Percentiles rank a stretch among this genome's conserved stretches.
These are phyloP conservation scores for Haemorhous mexicanus DNA, from an alignment of 2,113 vertebrate species.

Conservation along the genomic window DNA sequence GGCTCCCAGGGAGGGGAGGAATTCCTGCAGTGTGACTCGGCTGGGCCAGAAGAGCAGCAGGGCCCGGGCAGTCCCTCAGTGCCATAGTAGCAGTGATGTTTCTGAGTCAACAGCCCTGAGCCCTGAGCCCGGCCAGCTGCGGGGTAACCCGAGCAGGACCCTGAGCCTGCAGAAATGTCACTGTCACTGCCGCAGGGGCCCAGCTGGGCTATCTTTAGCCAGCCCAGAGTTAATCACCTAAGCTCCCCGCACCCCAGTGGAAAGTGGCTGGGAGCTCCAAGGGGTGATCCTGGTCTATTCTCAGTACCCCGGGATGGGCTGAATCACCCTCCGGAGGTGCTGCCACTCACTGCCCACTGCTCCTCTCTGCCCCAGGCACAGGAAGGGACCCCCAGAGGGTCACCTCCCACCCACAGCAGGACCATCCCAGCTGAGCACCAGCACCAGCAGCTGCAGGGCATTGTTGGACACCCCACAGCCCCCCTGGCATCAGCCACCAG, in stretches of 20 bases:
- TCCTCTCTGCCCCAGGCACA: background rate
- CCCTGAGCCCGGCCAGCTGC: background rate
- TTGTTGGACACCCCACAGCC: background rate
- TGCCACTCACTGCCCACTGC: background rate
- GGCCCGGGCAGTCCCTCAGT: background rate
- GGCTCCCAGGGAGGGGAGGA: background rate
- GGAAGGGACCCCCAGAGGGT: background rate
- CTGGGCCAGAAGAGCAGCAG: background rate
- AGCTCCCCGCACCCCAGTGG: background rate
- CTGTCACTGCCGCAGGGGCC: background rate
- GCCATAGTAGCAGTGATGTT: conserved; percentile 25
- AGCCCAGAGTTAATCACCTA: background rate
- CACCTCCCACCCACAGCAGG: background rate
- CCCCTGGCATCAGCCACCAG: background rate
- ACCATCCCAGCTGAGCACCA: background rate
- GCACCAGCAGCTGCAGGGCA: background rate
- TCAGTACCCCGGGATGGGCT: background rate
- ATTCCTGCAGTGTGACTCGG: background rate
- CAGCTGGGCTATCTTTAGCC: conserved; percentile 33
- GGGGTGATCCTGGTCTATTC: conserved; percentile 51
- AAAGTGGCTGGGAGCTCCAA: conserved; percentile 25
- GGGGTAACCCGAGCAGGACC: background rate
- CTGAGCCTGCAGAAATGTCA: conserved; percentile 18
- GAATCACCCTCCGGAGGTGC: background rate
- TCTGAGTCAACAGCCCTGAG: background rate